These are phyloP conservation scores for Garra rufa DNA, from an alignment of 2,113 vertebrate species.

Conservation along the genomic window DNA sequence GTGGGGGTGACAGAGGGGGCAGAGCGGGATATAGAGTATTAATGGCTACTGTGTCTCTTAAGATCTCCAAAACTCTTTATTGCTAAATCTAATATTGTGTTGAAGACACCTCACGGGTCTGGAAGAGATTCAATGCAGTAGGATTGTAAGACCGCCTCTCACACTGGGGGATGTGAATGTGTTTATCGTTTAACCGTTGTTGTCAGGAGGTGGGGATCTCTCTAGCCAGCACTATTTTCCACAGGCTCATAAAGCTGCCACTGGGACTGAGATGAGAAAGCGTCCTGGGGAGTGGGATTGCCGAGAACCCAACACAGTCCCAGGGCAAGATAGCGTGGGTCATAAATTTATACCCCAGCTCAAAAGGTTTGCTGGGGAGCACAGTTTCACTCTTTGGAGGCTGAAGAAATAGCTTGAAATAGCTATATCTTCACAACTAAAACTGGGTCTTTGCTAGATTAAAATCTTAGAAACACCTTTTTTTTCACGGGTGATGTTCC, in stretches of 20 bases:
- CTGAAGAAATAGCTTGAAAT: neutral
- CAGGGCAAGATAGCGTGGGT: constrained; percentile 46
- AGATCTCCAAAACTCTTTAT: neutral
- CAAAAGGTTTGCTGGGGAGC: constrained; percentile 37
- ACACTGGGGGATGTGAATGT: constrained; percentile 18
- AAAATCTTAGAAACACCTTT: neutral
- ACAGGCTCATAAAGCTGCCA: constrained; percentile 74
- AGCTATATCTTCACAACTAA: neutral
- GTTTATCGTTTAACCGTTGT: constrained; percentile 40
- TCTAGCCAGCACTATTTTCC: constrained; percentile 65
- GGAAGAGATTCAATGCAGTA: neutral
- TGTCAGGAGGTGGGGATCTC: constrained; percentile 62
- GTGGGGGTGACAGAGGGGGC: constrained; percentile 47
- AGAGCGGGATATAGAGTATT: constrained; percentile 22
- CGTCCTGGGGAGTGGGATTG: constrained; percentile 28
- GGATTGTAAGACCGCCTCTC: neutral
- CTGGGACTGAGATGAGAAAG: constrained; percentile 61
- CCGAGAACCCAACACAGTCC: constrained; percentile 47
- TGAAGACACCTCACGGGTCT: constrained; percentile 7
- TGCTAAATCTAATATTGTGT: constrained; percentile 9
- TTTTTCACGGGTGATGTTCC: neutral
- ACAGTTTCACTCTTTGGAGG: constrained; percentile 24
- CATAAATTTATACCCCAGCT: constrained; percentile 55
- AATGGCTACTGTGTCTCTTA: constrained; percentile 1
- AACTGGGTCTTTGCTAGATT: neutral